Conservation (phyloP, 2,888 invertebrate genomes). For the Sesamia inferens region DNA sequence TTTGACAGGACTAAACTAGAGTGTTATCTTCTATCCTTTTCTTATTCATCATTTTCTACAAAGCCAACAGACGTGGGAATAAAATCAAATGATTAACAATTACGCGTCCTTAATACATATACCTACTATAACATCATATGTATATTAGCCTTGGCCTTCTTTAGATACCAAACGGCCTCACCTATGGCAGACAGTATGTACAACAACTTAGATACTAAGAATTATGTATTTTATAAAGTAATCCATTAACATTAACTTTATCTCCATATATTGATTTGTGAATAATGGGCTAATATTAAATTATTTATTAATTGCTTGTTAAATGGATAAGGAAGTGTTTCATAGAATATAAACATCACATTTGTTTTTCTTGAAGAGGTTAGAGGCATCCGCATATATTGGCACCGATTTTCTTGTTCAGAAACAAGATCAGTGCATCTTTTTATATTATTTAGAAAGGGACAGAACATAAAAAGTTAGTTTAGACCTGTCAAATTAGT, state of each 20-base stretch:
- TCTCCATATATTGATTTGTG: constrained; percentile 39
- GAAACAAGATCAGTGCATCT: no score
- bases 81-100: constrained; percentile 19
- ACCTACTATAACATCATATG: constrained; percentile 12
- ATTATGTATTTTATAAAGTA: constrained; percentile 31
- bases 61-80: not conserved
- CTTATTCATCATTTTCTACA: no score
- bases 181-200: constrained; percentile 17
- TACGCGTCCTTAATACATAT: constrained; percentile 23
- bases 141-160: constrained; percentile 63
- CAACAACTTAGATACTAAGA: constrained; percentile 25
- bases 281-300: constrained; percentile 32
- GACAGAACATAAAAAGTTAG: no score
- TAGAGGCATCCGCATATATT: no score
- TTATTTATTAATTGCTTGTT: constrained; percentile 19
- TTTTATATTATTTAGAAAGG: no score
- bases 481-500: no score
- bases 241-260: constrained; percentile 20
- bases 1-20: no score
- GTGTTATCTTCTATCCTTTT: no score
- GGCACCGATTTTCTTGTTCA: no score
- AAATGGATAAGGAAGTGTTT: not conserved
- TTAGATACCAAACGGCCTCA: constrained; percentile 55
- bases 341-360: not conserved
- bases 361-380: no score